phyloP scores from a whole-genome alignment of 2,888 invertebrate species.

The Agriotes lineatus region DNA sequence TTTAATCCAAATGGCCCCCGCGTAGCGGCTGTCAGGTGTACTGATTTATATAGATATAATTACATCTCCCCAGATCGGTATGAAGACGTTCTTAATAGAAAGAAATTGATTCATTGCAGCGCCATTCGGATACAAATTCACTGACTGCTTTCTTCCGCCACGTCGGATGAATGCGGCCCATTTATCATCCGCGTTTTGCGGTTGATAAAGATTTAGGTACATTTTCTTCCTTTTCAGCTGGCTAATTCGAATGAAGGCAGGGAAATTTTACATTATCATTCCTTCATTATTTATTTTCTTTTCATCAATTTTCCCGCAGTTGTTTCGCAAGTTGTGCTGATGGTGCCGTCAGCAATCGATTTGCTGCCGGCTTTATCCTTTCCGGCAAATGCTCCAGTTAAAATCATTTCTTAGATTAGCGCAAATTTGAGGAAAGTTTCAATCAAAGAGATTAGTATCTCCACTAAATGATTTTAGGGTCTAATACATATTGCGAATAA shows the following conservation, averaged over 20 bases:
- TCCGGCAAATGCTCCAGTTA: neutral
- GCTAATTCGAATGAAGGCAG: constrained; percentile 59
- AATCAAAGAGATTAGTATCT: too few species aligned
- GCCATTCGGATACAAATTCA: constrained; percentile 56
- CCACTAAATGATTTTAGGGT: too few species aligned
- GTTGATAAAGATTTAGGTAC: constrained; percentile 66
- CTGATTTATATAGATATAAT: constrained; percentile 65
- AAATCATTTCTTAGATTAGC: constrained; percentile 19
- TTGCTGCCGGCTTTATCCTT: neutral
- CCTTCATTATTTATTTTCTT: constrained; percentile 64
- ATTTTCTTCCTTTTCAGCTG: constrained; percentile 62
- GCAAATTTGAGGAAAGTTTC: too few species aligned
- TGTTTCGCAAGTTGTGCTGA: constrained; percentile 29
- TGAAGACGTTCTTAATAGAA: constrained; percentile 58
- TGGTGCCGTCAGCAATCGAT: constrained; percentile 26
- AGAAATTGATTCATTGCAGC: constrained; percentile 61
- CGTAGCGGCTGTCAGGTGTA: constrained; percentile 57
- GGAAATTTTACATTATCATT: constrained; percentile 65
- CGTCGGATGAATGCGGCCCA: constrained; percentile 61
- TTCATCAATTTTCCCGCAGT: constrained; percentile 42
- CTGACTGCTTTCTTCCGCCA: constrained; percentile 60
- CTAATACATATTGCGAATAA: too few species aligned
- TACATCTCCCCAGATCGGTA: constrained; percentile 59
- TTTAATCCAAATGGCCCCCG: constrained; percentile 53
- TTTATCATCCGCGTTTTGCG: constrained; percentile 64